These are phyloP conservation scores for Danio aesculapii DNA, from an alignment of 2,797 vertebrate genomes.

Conservation along the genomic window DNA sequence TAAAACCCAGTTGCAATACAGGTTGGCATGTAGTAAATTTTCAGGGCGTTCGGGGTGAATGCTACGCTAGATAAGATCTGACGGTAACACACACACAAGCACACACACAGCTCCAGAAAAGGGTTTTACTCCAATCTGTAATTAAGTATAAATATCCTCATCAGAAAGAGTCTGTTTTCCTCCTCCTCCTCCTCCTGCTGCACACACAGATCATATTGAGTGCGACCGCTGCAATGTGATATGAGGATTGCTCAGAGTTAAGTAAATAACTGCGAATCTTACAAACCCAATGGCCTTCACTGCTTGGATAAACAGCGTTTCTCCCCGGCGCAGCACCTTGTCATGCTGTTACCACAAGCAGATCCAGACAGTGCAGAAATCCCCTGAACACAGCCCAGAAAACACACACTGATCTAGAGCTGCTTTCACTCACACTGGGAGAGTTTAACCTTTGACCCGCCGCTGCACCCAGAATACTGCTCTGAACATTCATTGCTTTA, in stretches of 20 bases:
- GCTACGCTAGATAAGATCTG: constrained; percentile 1
- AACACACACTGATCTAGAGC: constrained; percentile 14
- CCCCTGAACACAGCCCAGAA: constrained; percentile 53
- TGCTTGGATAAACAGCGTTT: constrained; percentile 59
- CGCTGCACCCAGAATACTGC: constrained; percentile 52
- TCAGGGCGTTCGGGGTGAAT: not conserved
- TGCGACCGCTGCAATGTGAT: constrained; percentile 53
- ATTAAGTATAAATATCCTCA: constrained; percentile 63
- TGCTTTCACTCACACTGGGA: constrained; percentile 38
- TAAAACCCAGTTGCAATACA: no score
- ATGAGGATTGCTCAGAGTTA: constrained; percentile 53
- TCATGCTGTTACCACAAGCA: constrained; percentile 58
- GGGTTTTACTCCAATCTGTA: constrained; percentile 59
- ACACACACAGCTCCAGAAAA: constrained; percentile 49
- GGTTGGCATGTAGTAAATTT: no score
- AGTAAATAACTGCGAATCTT: constrained; percentile 57
- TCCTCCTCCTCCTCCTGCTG: no score
- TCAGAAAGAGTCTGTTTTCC: constrained; percentile 47
- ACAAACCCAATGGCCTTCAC: constrained; percentile 56
- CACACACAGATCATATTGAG: constrained; percentile 37
- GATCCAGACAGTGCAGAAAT: constrained; percentile 49
- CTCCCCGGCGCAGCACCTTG: constrained; percentile 56
- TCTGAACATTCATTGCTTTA: constrained; percentile 65
- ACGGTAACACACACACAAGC: not conserved
- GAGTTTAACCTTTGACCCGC: constrained; percentile 64